Base-by-base conservation (phyloP, 2,797 vertebrate species). In the Menidia menidia region DNA sequence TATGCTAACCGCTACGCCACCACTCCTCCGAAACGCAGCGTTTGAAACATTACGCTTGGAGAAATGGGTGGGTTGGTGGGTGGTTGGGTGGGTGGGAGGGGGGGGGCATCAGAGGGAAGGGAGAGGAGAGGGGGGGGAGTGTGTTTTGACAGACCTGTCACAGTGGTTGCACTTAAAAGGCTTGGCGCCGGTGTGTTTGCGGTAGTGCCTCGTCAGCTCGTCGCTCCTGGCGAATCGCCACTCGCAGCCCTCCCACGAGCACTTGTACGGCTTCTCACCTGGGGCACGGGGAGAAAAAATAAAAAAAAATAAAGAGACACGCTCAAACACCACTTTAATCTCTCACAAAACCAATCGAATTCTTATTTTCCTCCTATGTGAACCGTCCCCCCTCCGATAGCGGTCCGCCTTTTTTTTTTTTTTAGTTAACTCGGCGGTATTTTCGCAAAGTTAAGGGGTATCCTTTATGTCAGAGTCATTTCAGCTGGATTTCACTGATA, bases 201-300 rank as follows among this genome's bases (percentile, higher is more conserved):
- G 97, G 94, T 99, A 99, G 94, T 99, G 98, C 94, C 98, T 95
- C 0, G 98, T 99, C 93, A 99, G 95, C 93, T 99, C 98, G 84
- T 99, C 98, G 0, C 97, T 99, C 88, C 98, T 95, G 92, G 98
- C 98, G 88, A 99, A 99, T 94, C 98, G 96, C 98, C 97, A 99
- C 91, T 98, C 97, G 48, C 97, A 99, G 90, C 97, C 98, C 94
- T 99, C 98, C 98, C 98, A 99, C n/a, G 98, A 99, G 94, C 98
- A 99, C 94, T 99, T 99, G 93, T 99, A 99, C 88, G 98, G 98
- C 95, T 99, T 99, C 95, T 99, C 98, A 96, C 98, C 98, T 99
- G 94, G 69, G 87, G 67, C 78, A 85, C 78, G 81, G 25, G 25
- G 2, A 25, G 25, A 25, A 80, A 93, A 64, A 55, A 25, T 1